phyloP scores from a whole-genome alignment of 2,888 invertebrate genomes.

The Drosophila longiperda region DNA sequence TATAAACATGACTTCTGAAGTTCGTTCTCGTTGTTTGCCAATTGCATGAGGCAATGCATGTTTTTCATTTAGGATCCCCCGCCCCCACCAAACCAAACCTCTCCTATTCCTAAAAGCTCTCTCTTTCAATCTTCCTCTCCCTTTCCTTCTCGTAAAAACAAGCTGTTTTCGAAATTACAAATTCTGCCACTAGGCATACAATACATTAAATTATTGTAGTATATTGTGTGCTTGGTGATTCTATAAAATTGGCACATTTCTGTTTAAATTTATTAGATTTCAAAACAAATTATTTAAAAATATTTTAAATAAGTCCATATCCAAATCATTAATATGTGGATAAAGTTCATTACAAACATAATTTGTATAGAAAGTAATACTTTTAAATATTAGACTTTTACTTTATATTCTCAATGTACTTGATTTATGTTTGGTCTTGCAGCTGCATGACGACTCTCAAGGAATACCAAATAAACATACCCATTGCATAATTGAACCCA shows the following conservation, averaged over 20 bases:
- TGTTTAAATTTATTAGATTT: not conserved
- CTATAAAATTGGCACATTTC: not conserved
- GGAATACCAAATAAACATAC: not conserved
- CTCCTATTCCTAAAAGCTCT: not conserved
- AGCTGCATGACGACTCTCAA: conserved; percentile 15
- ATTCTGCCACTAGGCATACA: not conserved
- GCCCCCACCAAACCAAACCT: not conserved
- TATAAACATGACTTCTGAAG: conserved; percentile 35
- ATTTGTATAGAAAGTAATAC: not conserved
- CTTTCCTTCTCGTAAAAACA: not conserved
- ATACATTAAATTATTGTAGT: not conserved
- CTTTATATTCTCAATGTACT: not conserved
- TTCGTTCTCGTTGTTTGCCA: conserved; percentile 50
- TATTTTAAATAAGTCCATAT: not conserved
- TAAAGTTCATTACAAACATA: not conserved
- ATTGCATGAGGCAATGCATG: conserved; percentile 52
- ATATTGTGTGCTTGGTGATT: not conserved
- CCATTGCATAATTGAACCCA: not conserved
- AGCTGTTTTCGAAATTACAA: not conserved
- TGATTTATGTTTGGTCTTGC: conserved; percentile 11
- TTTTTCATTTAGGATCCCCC: conserved; percentile 5
- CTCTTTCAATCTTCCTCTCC: not conserved
- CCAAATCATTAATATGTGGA: not conserved
- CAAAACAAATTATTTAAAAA: not conserved
- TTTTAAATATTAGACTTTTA: not conserved